These are phyloP conservation scores for Itoplectis maculator DNA, from an alignment of 2,888 invertebrate genomes.

Conservation along the genomic window DNA sequence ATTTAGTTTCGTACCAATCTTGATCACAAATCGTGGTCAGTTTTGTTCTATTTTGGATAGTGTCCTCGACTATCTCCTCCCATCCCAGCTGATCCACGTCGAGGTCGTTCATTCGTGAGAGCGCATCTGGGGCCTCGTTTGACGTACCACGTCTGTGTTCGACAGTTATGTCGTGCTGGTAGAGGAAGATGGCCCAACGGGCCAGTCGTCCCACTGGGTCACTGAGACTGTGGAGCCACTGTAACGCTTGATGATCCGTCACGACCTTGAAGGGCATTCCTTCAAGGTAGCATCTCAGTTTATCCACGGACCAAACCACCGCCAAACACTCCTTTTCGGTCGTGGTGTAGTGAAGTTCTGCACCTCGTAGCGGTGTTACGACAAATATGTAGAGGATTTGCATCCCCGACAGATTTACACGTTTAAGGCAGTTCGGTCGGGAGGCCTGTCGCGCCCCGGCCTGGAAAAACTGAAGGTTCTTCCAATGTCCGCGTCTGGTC, in stretches of 20 bases:
- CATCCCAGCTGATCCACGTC: constrained; percentile 44
- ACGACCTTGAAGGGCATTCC: constrained; percentile 50
- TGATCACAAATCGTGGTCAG: constrained; percentile 18
- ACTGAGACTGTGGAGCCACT: constrained; percentile 61
- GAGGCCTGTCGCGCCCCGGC: too few relatives aligned
- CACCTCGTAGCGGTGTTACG: too few relatives aligned
- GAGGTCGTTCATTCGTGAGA: constrained; percentile 40
- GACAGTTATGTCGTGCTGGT: constrained; percentile 35
- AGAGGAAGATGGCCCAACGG: constrained; percentile 42
- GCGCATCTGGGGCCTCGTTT: constrained; percentile 43
- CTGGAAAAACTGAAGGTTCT: too few relatives aligned
- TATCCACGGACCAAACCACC: constrained; percentile 3
- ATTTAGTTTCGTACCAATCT: too few relatives aligned
- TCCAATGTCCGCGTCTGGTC: too few relatives aligned
- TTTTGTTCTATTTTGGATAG: not conserved
- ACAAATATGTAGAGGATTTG: too few relatives aligned
- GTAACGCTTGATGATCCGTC: constrained; percentile 58
- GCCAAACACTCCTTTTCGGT: too few relatives aligned
- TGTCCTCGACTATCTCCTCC: constrained; percentile 27
- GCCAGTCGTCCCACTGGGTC: constrained; percentile 63
- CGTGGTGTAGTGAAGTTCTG: too few relatives aligned
- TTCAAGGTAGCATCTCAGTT: constrained; percentile 34
- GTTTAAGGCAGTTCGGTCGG: too few relatives aligned
- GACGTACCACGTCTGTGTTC: too few relatives aligned
- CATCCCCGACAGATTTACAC: too few relatives aligned